These are phyloP conservation scores for Stegastes partitus DNA, from an alignment of 2,113 vertebrate species.

Conservation along the genomic window DNA sequence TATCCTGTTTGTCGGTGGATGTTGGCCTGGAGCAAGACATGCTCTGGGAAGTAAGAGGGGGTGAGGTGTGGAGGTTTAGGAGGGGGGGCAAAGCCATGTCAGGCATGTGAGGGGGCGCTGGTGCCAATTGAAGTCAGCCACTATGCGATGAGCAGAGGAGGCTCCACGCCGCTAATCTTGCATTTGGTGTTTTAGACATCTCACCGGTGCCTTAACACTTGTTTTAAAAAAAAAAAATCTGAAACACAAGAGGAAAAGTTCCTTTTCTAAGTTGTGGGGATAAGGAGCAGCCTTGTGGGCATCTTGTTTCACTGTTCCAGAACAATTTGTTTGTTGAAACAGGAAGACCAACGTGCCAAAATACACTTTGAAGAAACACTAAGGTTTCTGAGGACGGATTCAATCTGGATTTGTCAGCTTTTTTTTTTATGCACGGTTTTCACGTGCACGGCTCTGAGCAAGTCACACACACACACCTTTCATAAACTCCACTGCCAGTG, in stretches of 20 bases:
- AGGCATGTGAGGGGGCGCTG: slow-evolving; percentile 70
- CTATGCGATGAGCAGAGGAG: slow-evolving; percentile 52
- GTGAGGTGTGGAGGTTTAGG: too few species aligned
- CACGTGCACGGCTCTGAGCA: slow-evolving; percentile 1
- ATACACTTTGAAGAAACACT: slow-evolving; percentile 46
- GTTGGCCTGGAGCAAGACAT: slow-evolving; percentile 44
- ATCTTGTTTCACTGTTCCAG: slow-evolving; percentile 65
- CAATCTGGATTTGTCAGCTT: slow-evolving; percentile 49
- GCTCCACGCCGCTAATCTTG: slow-evolving; percentile 33
- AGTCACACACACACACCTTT: slow-evolving; percentile 36
- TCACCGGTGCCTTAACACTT: slow-evolving; percentile 6
- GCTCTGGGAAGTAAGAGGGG: slow-evolving; percentile 32
- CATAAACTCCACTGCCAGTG: slow-evolving; percentile 3
- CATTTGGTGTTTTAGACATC: slow-evolving; percentile 36
- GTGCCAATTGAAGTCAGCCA: slow-evolving; percentile 67
- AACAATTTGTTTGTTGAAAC: slow-evolving; percentile 67
- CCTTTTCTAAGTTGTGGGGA: slow-evolving; percentile 48
- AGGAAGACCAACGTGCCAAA: slow-evolving; percentile 58
- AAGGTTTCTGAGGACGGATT: slow-evolving; percentile 55
- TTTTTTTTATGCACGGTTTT: slow-evolving; percentile 22
- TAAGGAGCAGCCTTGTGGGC: slow-evolving; percentile 38
- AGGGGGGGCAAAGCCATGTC: slow-evolving; percentile 58
- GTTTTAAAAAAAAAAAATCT: too few species aligned
- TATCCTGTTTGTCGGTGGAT: slow-evolving; percentile 58
- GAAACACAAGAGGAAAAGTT: slow-evolving; percentile 36